Conservation (phyloP, 92 coral and sea anemone species). For the Scolanthus callimorphus region DNA sequence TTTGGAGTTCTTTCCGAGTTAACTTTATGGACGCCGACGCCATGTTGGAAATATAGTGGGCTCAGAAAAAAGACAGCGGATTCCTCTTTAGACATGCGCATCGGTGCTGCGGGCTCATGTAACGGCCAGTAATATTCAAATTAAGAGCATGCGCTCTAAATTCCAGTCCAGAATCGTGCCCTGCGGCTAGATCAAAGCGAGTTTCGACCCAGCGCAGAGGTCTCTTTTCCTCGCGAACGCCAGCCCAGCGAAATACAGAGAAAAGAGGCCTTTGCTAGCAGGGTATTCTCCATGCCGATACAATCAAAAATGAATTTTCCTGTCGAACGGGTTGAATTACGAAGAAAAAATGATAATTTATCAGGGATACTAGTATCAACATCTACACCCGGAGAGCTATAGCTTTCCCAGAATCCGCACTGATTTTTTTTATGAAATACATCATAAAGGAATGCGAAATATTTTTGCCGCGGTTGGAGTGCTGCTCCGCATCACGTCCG, state of each 20-base stretch:
- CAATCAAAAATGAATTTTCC: too few relatives aligned
- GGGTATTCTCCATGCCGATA: too few relatives aligned
- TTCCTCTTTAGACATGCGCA: background rate
- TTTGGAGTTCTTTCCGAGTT: background rate
- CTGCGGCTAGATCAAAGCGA: background rate
- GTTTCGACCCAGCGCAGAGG: background rate
- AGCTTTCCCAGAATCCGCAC: too few relatives aligned
- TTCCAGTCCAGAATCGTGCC: background rate
- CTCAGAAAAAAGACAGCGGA: background rate
- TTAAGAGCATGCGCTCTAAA: background rate
- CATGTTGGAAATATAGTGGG: background rate
- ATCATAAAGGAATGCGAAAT: too few relatives aligned
- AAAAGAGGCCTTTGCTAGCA: background rate
- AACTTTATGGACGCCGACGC: background rate
- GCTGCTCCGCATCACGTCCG: too few relatives aligned
- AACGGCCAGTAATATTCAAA: background rate
- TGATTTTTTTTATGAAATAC: too few relatives aligned
- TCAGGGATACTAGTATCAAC: too few relatives aligned
- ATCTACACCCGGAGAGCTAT: too few relatives aligned
- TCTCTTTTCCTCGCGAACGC: background rate
- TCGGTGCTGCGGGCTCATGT: background rate
- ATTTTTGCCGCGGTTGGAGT: too few relatives aligned
- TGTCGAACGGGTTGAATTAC: too few relatives aligned
- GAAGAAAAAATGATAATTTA: too few relatives aligned
- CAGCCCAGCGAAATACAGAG: constrained; percentile 1